Percentiles rank a stretch among this genome's conserved stretches.
phyloP scores from a whole-genome alignment of 2,797 vertebrate genomes.

The Carcharodon carcharias region DNA sequence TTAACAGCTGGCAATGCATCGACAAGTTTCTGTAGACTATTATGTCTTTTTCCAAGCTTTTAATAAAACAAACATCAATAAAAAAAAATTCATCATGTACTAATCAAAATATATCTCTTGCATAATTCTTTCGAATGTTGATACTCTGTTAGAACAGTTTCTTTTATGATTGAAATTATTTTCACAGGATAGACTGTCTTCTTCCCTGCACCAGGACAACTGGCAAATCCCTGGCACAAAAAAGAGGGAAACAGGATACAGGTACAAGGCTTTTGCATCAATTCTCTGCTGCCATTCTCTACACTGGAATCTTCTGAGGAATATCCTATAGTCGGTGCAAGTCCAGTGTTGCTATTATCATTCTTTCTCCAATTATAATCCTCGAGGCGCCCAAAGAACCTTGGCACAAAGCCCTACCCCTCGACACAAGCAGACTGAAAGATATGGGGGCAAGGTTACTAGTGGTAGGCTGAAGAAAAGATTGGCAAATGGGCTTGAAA shows the following conservation, averaged over 20 bases:
- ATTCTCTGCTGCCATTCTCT: neutral
- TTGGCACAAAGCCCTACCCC: neutral
- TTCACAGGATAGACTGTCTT: neutral
- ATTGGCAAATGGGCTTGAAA: neutral
- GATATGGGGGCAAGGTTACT: neutral
- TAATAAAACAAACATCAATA: constrained; percentile 17
- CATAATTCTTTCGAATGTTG: neutral
- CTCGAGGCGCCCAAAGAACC: neutral
- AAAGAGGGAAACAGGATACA: neutral
- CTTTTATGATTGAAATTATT: neutral
- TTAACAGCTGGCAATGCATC: constrained; percentile 77
- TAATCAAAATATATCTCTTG: neutral
- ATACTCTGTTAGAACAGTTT: neutral
- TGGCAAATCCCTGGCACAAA: neutral
- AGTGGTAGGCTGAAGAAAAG: neutral
- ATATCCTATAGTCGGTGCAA: neutral
- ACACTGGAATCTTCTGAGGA: neutral
- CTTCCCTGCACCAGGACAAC: neutral
- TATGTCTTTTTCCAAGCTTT: constrained; percentile 75
- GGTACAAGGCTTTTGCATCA: neutral
- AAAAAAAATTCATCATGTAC: neutral
- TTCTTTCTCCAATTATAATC: neutral
- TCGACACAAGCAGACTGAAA: neutral
- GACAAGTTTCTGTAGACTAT: constrained; percentile 81
- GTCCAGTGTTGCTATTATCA: neutral